phyloP scores from a whole-genome alignment of 2,797 vertebrate species.

The Apodemus agrarius region DNA sequence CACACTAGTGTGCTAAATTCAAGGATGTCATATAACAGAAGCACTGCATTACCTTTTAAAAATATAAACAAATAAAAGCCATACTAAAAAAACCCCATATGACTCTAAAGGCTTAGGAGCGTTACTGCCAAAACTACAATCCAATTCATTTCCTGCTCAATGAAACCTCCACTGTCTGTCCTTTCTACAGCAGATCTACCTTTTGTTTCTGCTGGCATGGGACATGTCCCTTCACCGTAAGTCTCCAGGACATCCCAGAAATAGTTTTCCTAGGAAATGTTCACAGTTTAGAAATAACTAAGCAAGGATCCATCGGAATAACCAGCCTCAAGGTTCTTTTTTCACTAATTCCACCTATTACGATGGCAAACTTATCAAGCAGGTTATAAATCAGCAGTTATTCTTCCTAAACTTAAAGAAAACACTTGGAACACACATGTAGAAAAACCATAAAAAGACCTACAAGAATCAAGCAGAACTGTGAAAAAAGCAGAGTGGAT shows the following conservation, averaged over 20 bases:
- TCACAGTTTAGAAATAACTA: constrained; percentile 52
- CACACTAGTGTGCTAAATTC: constrained; percentile 28
- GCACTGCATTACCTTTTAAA: constrained; percentile 22
- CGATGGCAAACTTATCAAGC: constrained; percentile 3
- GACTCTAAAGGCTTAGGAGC: constrained; percentile 9
- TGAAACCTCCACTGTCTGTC: constrained; percentile 5
- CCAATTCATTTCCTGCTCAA: not conserved
- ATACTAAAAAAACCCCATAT: constrained; percentile 27
- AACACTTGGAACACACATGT: constrained; percentile 45
- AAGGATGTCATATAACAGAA: not conserved
- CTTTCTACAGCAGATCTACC: constrained; percentile 26
- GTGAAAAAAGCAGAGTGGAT: constrained; percentile 27
- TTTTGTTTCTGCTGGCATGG: constrained; percentile 35
- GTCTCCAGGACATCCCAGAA: constrained; percentile 53
- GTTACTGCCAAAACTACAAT: not conserved
- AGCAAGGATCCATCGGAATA: not conserved
- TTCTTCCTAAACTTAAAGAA: constrained; percentile 59
- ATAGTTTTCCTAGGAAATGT: constrained; percentile 47
- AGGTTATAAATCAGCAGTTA: constrained; percentile 39
- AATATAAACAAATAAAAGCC: constrained; percentile 56
- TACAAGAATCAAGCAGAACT: constrained; percentile 6
- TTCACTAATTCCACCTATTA: not conserved
- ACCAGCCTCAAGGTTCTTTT: not conserved
- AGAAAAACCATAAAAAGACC: constrained; percentile 38
- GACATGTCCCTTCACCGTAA: constrained; percentile 32